A percentile compares a stretch with the other conserved stretches of the same genome.
These are phyloP conservation scores for Caenorhabditis panamensis DNA, from an alignment of 2,888 invertebrate species.

Conservation along the genomic window DNA sequence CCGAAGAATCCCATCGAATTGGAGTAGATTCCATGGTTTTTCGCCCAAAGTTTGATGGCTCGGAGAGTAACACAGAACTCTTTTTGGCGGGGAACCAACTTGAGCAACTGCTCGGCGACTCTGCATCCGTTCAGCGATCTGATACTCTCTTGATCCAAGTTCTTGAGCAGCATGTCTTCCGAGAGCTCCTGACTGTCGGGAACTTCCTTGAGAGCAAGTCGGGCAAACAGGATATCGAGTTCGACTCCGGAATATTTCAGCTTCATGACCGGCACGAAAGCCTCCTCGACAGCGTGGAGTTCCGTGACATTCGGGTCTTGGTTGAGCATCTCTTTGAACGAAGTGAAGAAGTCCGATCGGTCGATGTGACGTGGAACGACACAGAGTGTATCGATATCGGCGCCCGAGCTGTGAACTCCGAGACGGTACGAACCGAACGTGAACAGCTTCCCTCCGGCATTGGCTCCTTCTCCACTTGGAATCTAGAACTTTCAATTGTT, in stretches of 20 bases:
- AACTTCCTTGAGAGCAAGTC: conserved; percentile 88
- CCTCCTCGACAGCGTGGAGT: conserved; percentile 93
- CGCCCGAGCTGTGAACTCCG: conserved; percentile 92
- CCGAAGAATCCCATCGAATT: conserved; percentile 95
- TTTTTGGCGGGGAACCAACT: conserved; percentile 94
- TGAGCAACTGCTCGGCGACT: conserved; percentile 97
- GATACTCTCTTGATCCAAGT: conserved; percentile 95
- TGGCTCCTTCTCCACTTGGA: conserved; percentile 91
- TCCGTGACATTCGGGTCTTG: conserved; percentile 84
- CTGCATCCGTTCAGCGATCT: conserved; percentile 86
- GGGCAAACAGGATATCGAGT: conserved; percentile 96
- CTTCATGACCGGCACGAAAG: conserved; percentile 98
- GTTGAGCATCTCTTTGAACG: conserved; percentile 93
- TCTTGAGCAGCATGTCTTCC: conserved; percentile 93
- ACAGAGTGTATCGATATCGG: conserved; percentile 98
- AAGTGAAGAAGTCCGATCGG: conserved; percentile 93
- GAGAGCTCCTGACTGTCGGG: conserved; percentile 91
- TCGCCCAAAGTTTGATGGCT: conserved; percentile 89
- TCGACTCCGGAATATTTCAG: conserved; percentile 99
- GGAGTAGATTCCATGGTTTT: conserved; percentile 89
- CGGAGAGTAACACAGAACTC: conserved; percentile 94
- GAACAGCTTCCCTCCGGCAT: conserved; percentile 96
- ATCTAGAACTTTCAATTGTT: conserved; percentile 83
- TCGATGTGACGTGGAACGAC: conserved; percentile 97
- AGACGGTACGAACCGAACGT: conserved; percentile 97